Base-by-base conservation (phyloP, 1,140 invertebrate species). In the Oncopeltus fasciatus region DNA sequence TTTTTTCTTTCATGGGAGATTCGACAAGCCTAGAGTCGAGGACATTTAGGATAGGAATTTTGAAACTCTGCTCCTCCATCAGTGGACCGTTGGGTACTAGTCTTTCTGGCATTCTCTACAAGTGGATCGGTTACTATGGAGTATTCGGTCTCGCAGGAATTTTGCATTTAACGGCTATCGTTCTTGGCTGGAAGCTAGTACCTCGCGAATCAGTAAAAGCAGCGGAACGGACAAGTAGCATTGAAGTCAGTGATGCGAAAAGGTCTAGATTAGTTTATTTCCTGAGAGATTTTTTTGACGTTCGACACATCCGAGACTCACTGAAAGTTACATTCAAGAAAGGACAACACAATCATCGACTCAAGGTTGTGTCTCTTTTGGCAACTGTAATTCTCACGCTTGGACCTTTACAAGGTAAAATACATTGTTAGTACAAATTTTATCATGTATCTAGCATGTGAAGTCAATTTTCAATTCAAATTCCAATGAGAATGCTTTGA, bases 1-100 rank as follows among this genome's bases (percentile, higher is more conserved):
- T 88, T 29, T 93, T 92, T 70, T 91, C 89, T 70, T 93, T 92
- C 68, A 86, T 94, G 33, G 86, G 83, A 1, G 89, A 93, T 70
- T 84, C 91, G 14, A 90, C 90, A 0, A 83, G 83, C 12, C 80
- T 86, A 58, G 82, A 88, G 71, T 84, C 83, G 60, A 80, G 90
- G 63, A 92, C 90, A 0, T 75, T 88, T 14, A 73, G 90, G 61
- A 89, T 93, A 66, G 88, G 87, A 18, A 83, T 92, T 29, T 83
- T 89, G 64, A 93, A 89, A 72, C 78, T 88, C 4, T 87, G 87
- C 68, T 83, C 86, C 68, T 88, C 86, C 0, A 74, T 90, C 53
- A 87, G 87, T 57, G 82, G 89, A 61, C 87, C 87, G 0, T 81
- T 90, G 16, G 69, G 69, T 3, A 69, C 64, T 2, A 64, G 66